Percentiles rank a stretch among this genome's conserved stretches.
phyloP scores from a whole-genome alignment of 2,797 vertebrate species.

The Neoniphon sammara region DNA sequence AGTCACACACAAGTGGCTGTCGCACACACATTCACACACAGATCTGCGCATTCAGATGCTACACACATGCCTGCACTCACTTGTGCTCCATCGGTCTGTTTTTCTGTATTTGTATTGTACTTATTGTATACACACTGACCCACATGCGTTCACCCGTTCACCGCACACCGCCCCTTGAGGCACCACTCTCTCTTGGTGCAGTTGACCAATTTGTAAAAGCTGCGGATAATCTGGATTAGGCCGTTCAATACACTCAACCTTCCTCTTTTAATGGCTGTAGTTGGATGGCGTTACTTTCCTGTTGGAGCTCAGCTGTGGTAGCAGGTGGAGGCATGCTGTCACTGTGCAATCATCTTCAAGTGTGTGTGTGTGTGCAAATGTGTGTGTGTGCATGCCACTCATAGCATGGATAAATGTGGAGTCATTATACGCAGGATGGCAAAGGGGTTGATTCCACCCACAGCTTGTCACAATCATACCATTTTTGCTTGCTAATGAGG shows the following conservation, averaged over 20 bases:
- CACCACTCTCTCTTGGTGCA: slow-evolving; percentile 3
- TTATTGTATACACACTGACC: too few species aligned
- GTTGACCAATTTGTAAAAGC: slow-evolving; percentile 58
- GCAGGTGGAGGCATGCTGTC: slow-evolving; percentile 62
- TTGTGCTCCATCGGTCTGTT: too few species aligned
- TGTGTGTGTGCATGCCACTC: slow-evolving; percentile 31
- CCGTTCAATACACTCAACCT: slow-evolving; percentile 40
- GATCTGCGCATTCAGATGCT: background rate
- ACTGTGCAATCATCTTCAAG: slow-evolving; percentile 38
- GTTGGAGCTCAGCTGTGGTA: slow-evolving; percentile 56
- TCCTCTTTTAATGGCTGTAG: slow-evolving; percentile 40
- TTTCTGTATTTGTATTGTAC: too few species aligned
- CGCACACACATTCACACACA: slow-evolving; percentile 8
- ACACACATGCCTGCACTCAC: slow-evolving; percentile 8
- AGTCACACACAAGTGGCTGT: slow-evolving; percentile 1
- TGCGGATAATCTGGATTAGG: slow-evolving; percentile 63
- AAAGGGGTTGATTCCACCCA: slow-evolving; percentile 42
- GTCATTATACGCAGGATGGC: slow-evolving; percentile 23
- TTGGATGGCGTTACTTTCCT: slow-evolving; percentile 45
- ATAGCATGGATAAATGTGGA: slow-evolving; percentile 39
- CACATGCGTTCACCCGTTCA: background rate
- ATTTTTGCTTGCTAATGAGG: slow-evolving; percentile 41
- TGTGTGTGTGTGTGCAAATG: slow-evolving; percentile 20
- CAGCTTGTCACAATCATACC: slow-evolving; percentile 16
- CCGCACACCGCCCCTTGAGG: background rate